These are phyloP conservation scores for Aythya baeri DNA, from an alignment of 2,113 vertebrate species.

Conservation along the genomic window DNA sequence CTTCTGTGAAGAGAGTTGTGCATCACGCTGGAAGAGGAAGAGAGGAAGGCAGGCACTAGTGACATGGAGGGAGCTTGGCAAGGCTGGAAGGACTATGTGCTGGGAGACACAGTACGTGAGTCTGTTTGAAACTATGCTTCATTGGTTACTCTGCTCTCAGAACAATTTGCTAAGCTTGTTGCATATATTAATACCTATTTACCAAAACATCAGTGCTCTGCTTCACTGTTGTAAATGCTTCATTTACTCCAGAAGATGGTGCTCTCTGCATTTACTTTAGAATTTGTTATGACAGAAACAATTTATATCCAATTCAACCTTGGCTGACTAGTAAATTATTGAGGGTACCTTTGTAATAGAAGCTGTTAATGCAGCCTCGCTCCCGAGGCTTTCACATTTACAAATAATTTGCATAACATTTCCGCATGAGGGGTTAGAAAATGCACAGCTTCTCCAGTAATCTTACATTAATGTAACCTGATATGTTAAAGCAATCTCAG, in stretches of 20 bases:
- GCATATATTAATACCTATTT: neutral
- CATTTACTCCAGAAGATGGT: slow-evolving; percentile 76
- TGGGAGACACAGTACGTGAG: neutral
- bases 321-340: slow-evolving; percentile 70
- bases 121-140: neutral
- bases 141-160: neutral
- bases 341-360: slow-evolving; percentile 67
- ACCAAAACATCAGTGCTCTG: neutral
- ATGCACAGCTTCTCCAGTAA: slow-evolving; percentile 54
- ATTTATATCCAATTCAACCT: slow-evolving; percentile 41
- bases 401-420: slow-evolving; percentile 81
- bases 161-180: neutral
- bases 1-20: neutral
- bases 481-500: slow-evolving; percentile 61
- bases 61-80: neutral
- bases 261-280: slow-evolving; percentile 73
- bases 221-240: neutral
- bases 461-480: slow-evolving; percentile 69
- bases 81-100: neutral
- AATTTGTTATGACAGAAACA: slow-evolving; percentile 12
- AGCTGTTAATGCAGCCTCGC: slow-evolving; percentile 67
- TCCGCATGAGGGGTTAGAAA: slow-evolving; percentile 71
- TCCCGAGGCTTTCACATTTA: slow-evolving; percentile 76
- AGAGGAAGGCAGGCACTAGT: neutral
- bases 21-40: accelerated